Conservation (phyloP, 2,113 vertebrate species). For the Zapornia atra region DNA sequence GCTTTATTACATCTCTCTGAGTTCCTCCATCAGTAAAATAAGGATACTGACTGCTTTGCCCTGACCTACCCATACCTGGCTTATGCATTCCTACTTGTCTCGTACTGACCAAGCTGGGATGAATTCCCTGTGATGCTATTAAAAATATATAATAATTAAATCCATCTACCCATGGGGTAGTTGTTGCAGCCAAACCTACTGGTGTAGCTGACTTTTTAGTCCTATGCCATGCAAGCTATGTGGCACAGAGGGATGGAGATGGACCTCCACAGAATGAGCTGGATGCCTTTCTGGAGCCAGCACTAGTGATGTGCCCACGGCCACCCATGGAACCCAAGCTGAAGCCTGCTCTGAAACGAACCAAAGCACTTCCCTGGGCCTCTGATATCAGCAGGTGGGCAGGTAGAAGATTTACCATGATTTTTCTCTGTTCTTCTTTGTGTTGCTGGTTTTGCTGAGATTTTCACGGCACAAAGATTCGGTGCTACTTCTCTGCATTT, state of each 20-base stretch:
- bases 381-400: not conserved
- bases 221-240: not conserved
- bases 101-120: not conserved
- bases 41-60: not conserved
- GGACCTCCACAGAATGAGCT: not conserved
- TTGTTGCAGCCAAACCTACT: not conserved
- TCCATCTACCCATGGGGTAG: not conserved
- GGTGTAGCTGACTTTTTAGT: not conserved
- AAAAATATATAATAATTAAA: not conserved
- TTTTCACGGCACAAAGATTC: not conserved
- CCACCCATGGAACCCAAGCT: not conserved
- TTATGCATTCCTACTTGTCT: not conserved
- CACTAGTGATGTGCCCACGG: not conserved
- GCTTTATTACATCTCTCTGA: not conserved
- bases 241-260: not conserved
- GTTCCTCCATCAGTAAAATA: not conserved
- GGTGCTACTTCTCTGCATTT: rapidly evolving
- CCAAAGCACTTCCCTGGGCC: not conserved
- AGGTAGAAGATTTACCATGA: not conserved
- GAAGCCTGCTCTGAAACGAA: not conserved
- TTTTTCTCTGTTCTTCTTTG: not conserved
- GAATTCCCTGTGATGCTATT: not conserved
- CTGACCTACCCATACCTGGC: not conserved
- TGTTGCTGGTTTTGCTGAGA: not conserved
- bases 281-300: not conserved